Evolutionary conservation across 2,888 invertebrate species (phyloP).

Genomic region (Tolmerus cingulatus): DNA sequence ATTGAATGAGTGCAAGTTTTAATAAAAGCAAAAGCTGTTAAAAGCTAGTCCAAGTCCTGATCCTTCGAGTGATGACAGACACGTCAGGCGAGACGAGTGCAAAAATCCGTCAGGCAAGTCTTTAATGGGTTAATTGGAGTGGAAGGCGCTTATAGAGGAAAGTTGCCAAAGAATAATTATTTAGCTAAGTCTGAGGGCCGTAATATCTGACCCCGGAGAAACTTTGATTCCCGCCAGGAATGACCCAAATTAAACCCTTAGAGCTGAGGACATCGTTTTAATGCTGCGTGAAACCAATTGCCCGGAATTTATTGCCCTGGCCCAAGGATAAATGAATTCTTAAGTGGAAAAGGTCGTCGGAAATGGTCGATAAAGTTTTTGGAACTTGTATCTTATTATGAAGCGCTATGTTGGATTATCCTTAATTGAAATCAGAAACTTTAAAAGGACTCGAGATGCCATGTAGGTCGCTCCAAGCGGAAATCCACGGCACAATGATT

Average conservation of each 20-base stretch:
- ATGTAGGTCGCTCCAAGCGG: slow-evolving; percentile 16
- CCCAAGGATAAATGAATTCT: slow-evolving; percentile 49
- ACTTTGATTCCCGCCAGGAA: slow-evolving; percentile 48
- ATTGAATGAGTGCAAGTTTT: slow-evolving; percentile 17
- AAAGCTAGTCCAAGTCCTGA: background rate
- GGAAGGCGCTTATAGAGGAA: slow-evolving; percentile 27
- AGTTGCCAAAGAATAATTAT: slow-evolving; percentile 32
- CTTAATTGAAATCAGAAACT: slow-evolving; percentile 42
- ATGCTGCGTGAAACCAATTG: slow-evolving; percentile 49
- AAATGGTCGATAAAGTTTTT: slow-evolving; percentile 48
- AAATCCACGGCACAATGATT: slow-evolving; percentile 35
- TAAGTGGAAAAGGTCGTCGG: slow-evolving; percentile 49
- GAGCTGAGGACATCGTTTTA: slow-evolving; percentile 41
- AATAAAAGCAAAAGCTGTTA: slow-evolving; percentile 7
- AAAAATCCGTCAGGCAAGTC: slow-evolving; percentile 16
- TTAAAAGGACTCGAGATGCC: slow-evolving; percentile 27
- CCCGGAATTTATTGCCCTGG: slow-evolving; percentile 48
- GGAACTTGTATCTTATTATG: slow-evolving; percentile 42
- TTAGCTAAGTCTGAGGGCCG: slow-evolving; percentile 28
- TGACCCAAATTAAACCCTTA: slow-evolving; percentile 48
- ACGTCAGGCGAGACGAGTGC: background rate
- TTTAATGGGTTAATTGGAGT: slow-evolving; percentile 39
- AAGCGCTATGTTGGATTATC: slow-evolving; percentile 32
- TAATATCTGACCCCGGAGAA: slow-evolving; percentile 30
- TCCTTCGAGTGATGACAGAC: background rate